A percentile compares a stretch with the other conserved stretches of the same genome.
phyloP scores from a whole-genome alignment of 2,888 invertebrate genomes.

The Parnassius smintheus region DNA sequence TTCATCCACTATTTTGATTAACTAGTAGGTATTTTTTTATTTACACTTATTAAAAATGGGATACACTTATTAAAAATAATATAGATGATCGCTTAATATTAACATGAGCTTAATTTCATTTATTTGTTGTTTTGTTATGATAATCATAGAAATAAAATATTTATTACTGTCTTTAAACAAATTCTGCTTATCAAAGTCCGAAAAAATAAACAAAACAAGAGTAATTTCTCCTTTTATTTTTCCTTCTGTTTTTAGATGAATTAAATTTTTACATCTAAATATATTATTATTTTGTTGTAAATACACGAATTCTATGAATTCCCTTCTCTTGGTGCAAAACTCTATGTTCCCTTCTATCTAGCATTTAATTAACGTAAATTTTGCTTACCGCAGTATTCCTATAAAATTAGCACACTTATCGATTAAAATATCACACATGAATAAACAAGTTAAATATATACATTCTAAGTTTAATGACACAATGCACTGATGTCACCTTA shows the following conservation, averaged over 20 bases:
- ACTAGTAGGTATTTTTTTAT: slow-evolving; percentile 1
- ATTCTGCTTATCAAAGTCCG: not conserved
- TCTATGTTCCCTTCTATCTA: slow-evolving; percentile 14
- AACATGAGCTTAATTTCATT: not conserved
- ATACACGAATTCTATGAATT: slow-evolving; percentile 27
- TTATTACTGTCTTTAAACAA: not conserved
- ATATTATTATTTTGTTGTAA: slow-evolving; percentile 3
- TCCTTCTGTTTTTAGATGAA: not conserved
- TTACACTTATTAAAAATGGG: slow-evolving; percentile 8
- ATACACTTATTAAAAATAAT: not conserved
- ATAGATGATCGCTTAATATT: not conserved
- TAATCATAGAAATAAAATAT: not conserved
- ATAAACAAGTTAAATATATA: slow-evolving; percentile 27
- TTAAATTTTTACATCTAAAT: not conserved
- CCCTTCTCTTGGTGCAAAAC: slow-evolving; percentile 7
- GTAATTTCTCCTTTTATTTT: too few relatives aligned
- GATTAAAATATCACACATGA: slow-evolving; percentile 24
- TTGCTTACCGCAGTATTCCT: slow-evolving; percentile 3
- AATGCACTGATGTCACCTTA: too few relatives aligned
- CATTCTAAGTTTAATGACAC: slow-evolving; percentile 15
- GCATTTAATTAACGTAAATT: slow-evolving; percentile 5
- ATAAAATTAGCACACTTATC: slow-evolving; percentile 11
- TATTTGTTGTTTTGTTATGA: not conserved
- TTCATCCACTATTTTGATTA: not conserved
- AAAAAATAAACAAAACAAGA: not conserved